phyloP scores from a whole-genome alignment of 2,797 vertebrate genomes.

The Todus mexicanus region DNA sequence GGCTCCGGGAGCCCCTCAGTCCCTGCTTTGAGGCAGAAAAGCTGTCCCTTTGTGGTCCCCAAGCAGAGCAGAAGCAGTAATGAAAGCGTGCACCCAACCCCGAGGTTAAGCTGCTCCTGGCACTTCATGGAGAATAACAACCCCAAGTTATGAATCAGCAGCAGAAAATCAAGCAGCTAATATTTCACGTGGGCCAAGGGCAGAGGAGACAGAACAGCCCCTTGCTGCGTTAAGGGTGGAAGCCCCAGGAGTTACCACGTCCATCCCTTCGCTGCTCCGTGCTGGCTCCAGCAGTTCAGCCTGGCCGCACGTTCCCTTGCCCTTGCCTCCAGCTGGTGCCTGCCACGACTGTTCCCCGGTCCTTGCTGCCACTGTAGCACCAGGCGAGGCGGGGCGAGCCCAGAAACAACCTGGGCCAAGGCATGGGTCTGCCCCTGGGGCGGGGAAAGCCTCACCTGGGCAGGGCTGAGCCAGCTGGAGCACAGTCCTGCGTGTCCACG shows the following conservation, averaged over 20 bases:
- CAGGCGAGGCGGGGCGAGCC: background rate
- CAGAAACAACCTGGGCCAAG: background rate
- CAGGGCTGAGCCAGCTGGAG: background rate
- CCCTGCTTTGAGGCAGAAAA: background rate
- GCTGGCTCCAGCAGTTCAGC: background rate
- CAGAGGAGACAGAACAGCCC: background rate
- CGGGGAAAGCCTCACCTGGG: background rate
- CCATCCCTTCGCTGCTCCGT: background rate
- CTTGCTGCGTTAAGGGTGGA: background rate
- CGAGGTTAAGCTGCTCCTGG: background rate
- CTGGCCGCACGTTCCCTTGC: background rate
- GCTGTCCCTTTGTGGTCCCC: background rate
- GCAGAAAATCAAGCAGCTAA: background rate
- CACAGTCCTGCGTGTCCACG: background rate
- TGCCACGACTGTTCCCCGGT: background rate
- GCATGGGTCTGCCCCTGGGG: constrained; percentile 3
- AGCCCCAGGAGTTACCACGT: constrained; percentile 5
- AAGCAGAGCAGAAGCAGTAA: fast-evolving
- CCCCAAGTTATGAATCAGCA: background rate
- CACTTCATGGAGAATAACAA: fast-evolving
- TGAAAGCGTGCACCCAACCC: fast-evolving
- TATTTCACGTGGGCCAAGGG: fast-evolving
- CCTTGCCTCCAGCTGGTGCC: background rate
- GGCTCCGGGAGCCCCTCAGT: background rate
- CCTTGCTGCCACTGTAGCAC: background rate